phyloP scores from a whole-genome alignment of 1,140 invertebrate species.

The Phenacoccus solenopsis region DNA sequence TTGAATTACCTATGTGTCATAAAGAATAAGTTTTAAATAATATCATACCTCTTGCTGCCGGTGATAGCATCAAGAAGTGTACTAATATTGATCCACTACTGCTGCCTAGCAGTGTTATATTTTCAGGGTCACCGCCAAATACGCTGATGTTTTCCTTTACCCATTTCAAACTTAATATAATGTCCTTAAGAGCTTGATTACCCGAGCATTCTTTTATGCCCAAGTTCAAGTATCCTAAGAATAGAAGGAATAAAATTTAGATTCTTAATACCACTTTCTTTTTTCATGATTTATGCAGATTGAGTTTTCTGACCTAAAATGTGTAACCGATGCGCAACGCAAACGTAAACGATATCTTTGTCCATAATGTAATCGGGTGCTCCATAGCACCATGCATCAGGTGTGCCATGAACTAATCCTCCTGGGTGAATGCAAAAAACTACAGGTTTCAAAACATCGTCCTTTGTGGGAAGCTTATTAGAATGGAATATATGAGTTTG shows the following conservation, averaged over 20 bases:
- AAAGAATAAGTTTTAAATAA: too few relatives aligned
- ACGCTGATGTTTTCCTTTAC: too few relatives aligned
- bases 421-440: not conserved
- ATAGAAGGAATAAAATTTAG: too few relatives aligned
- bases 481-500: not conserved
- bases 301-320: not conserved
- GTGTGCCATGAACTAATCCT: not conserved
- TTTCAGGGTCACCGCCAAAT: too few relatives aligned
- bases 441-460: too few relatives aligned
- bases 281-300: too few relatives aligned
- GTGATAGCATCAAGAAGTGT: constrained; percentile 78
- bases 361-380: not conserved
- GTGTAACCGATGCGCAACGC: not conserved
- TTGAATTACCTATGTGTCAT: too few relatives aligned
- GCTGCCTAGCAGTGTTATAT: too few relatives aligned
- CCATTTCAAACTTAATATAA: constrained; percentile 75
- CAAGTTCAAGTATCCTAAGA: not conserved
- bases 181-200: too few relatives aligned
- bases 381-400: not conserved
- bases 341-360: too few relatives aligned
- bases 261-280: too few relatives aligned
- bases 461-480: not conserved
- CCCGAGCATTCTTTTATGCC: too few relatives aligned
- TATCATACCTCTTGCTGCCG: constrained; percentile 44
- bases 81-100: constrained; percentile 83